These are phyloP conservation scores for Amphibalanus amphitrite DNA, from an alignment of 1,140 invertebrate species.

Conservation along the genomic window DNA sequence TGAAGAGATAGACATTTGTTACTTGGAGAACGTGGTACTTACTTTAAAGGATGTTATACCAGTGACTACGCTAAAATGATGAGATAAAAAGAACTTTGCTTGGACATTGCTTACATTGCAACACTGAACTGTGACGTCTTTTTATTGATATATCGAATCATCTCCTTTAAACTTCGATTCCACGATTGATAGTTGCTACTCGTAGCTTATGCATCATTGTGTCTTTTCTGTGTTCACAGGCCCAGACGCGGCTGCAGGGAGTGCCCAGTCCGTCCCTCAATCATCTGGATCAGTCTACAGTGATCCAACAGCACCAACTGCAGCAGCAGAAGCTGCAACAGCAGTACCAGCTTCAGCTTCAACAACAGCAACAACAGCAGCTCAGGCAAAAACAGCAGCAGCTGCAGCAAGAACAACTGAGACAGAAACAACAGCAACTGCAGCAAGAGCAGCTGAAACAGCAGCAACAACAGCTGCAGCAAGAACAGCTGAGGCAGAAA, in stretches of 20 bases:
- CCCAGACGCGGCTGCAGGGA: neutral
- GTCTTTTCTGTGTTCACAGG: neutral
- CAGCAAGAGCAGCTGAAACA: neutral
- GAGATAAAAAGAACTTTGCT: neutral
- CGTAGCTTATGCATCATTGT: too few species aligned
- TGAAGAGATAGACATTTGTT: neutral
- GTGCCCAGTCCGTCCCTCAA: neutral
- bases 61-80: too few species aligned
- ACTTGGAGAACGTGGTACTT: neutral
- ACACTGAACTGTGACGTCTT: neutral
- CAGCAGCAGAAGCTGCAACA: neutral
- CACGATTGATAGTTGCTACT: too few species aligned
- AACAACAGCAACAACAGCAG: neutral
- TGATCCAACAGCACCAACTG: neutral
- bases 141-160: too few species aligned
- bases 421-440: neutral
- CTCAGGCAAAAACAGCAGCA: neutral
- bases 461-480: neutral
- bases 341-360: neutral
- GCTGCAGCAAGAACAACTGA: neutral
- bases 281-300: neutral
- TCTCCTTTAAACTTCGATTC: too few species aligned
- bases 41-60: too few species aligned
- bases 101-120: neutral
- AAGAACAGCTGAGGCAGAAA: neutral